Conservation (phyloP, 1,140 invertebrate species). For the Drosophila carrolli region DNA sequence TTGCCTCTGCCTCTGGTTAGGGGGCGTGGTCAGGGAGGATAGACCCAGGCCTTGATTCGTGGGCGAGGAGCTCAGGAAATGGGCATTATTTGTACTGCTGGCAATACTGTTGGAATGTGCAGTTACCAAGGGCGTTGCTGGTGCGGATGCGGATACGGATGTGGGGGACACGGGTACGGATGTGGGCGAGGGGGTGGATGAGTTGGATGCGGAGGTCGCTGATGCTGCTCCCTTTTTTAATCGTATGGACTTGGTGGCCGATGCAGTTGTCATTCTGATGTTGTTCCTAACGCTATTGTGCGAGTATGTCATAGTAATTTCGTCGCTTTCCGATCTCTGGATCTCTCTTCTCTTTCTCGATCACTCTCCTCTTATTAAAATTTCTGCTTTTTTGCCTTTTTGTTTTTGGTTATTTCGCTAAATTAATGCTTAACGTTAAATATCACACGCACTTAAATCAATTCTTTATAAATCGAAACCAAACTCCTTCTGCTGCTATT, state of each 20-base stretch:
- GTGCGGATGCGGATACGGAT: conserved; percentile 51
- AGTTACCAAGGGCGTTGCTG: conserved; percentile 70
- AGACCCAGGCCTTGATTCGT: conserved; percentile 40
- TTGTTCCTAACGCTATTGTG: conserved; percentile 84
- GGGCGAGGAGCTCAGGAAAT: conserved; percentile 72
- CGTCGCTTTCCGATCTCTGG: conserved; percentile 53
- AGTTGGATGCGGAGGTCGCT: conserved; percentile 43
- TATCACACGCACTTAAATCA: conserved; percentile 85
- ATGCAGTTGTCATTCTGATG: conserved; percentile 84
- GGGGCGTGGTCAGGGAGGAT: conserved; percentile 40
- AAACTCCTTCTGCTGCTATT: conserved; percentile 61
- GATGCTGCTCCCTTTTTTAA: conserved; percentile 72
- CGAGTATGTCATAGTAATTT: conserved; percentile 84
- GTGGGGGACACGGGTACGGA: conserved; percentile 45
- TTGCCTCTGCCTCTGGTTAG: conserved; percentile 54
- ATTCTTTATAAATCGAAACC: conserved; percentile 79
- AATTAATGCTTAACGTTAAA: conserved; percentile 84
- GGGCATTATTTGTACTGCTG: conserved; percentile 83
- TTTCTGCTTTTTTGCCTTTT: conserved; percentile 74
- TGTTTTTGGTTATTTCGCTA: conserved; percentile 79
- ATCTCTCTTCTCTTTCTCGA: conserved; percentile 15
- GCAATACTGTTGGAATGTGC: conserved; percentile 85
- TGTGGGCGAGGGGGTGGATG: conserved; percentile 40
- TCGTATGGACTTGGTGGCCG: conserved; percentile 79
- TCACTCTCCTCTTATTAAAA: conserved; percentile 53